These are phyloP conservation scores for Arvicanthis niloticus DNA, from an alignment of 2,113 vertebrate genomes.

Conservation along the genomic window DNA sequence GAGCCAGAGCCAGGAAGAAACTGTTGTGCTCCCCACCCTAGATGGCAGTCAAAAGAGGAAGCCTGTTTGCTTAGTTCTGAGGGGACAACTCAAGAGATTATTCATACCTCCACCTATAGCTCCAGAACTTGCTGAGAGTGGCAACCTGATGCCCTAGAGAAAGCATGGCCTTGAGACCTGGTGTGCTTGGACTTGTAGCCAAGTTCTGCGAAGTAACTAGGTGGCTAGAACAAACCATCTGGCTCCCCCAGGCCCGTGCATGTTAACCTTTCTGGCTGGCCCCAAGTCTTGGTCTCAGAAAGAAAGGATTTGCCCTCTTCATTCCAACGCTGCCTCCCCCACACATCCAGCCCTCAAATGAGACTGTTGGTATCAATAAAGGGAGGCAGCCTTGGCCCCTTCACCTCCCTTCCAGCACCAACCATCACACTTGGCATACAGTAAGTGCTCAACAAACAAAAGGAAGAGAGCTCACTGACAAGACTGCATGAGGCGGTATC, in stretches of 20 bases:
- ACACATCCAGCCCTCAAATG: background rate
- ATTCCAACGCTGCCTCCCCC: rapidly evolving
- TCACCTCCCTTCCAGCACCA: background rate
- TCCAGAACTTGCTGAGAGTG: background rate
- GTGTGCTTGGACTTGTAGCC: background rate
- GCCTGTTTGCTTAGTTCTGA: background rate
- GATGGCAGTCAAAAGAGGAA: constrained; percentile 17
- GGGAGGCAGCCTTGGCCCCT: no score
- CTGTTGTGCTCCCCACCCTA: background rate
- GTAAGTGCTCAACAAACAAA: background rate
- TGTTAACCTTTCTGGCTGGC: background rate
- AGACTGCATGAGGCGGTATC: background rate
- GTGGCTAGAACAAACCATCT: background rate
- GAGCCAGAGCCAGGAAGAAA: background rate
- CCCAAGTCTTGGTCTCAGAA: background rate
- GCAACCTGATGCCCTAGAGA: background rate
- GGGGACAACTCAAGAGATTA: background rate
- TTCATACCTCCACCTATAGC: background rate
- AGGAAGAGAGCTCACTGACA: background rate
- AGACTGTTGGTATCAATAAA: background rate
- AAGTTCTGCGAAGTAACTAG: background rate
- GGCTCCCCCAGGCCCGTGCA: background rate
- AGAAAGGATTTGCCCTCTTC: background rate
- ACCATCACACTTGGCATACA: background rate
- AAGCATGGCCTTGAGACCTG: background rate